Percentiles rank a stretch among this genome's conserved stretches.
Evolutionary conservation across 1,140 invertebrate species (phyloP).

Genomic region (Caerostris extrusa): DNA sequence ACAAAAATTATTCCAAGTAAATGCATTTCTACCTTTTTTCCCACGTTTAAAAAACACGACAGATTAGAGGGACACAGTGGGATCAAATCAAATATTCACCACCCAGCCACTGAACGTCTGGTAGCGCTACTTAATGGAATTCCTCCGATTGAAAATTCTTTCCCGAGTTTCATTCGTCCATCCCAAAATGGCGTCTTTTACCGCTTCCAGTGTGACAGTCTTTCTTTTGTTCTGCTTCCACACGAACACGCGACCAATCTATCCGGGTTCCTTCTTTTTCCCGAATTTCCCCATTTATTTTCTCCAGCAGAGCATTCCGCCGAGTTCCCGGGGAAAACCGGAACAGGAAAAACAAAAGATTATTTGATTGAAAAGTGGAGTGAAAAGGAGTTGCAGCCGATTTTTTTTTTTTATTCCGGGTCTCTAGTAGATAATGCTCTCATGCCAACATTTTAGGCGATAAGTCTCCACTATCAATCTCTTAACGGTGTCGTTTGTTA

Average conservation of each 20-base stretch:
- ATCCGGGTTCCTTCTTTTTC: not conserved
- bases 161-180: not conserved
- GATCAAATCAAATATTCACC: too few relatives aligned
- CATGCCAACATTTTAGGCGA: not conserved
- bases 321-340: not conserved
- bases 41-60: too few relatives aligned
- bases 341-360: not conserved
- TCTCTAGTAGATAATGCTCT: not conserved
- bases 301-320: not conserved
- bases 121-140: too few relatives aligned
- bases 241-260: constrained; percentile 30
- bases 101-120: too few relatives aligned
- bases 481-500: too few relatives aligned
- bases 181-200: constrained; percentile 23
- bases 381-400: not conserved
- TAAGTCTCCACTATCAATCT: not conserved
- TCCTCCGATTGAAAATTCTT: too few relatives aligned
- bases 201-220: not conserved
- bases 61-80: too few relatives aligned
- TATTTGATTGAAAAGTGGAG: not conserved
- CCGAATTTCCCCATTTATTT: constrained; percentile 26
- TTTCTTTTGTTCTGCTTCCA: not conserved
- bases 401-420: not conserved
- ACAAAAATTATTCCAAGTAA: too few relatives aligned
- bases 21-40: too few relatives aligned